Conservation (phyloP, 35 echinoderm and acorn worm species). For the Heliocidaris erythrogramma region DNA sequence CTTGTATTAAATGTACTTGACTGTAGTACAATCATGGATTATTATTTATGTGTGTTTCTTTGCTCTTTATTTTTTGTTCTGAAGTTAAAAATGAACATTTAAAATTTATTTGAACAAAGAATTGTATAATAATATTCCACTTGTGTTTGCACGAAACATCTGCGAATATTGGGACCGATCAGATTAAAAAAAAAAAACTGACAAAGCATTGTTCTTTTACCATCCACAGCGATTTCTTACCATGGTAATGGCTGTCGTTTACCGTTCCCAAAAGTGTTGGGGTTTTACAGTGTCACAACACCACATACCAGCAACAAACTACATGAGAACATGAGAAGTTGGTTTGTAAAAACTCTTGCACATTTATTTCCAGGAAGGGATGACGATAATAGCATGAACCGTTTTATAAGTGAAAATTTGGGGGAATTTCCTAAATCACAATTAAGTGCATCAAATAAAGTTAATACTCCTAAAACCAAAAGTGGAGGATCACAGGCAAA, state of each 20-base stretch:
- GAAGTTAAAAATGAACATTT: too few species aligned
- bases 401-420: neutral
- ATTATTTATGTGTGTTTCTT: neutral
- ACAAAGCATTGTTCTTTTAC: too few species aligned
- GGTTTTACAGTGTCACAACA: too few species aligned
- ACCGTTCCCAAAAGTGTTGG: too few species aligned
- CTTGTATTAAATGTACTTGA: neutral
- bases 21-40: neutral
- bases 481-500: neutral
- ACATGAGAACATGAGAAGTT: neutral
- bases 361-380: neutral
- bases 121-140: too few species aligned
- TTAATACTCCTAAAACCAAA: neutral
- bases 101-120: too few species aligned
- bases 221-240: too few species aligned
- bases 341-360: constrained; percentile 5
- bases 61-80: neutral
- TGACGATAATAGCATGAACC: neutral
- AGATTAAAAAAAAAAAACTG: too few species aligned
- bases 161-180: too few species aligned
- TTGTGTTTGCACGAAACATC: too few species aligned
- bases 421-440: neutral
- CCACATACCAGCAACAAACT: neutral
- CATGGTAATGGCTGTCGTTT: too few species aligned
- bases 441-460: neutral